Percentiles rank a stretch among this genome's conserved stretches.
Conservation (phyloP, 2,113 vertebrate species). For the Hippocampus mohnikei region DNA sequence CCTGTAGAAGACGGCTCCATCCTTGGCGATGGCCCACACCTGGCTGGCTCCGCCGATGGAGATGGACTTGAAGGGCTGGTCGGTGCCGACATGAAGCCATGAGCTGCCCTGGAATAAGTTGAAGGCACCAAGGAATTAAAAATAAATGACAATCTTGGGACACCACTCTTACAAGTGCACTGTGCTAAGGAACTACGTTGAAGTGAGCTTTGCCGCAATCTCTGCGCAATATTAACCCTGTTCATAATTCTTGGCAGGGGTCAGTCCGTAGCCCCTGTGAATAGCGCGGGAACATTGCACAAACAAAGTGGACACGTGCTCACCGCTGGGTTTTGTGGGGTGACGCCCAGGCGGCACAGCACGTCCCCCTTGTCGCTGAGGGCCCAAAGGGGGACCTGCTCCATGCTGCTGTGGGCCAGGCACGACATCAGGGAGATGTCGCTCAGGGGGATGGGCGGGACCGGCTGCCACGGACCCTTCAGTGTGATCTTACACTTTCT, state of each 20-base stretch:
- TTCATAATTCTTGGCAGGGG: not conserved
- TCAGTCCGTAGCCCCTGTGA: not conserved
- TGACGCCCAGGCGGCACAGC: slow-evolving; percentile 87
- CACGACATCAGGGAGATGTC: slow-evolving; percentile 89
- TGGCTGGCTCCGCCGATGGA: slow-evolving; percentile 87
- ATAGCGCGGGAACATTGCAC: no score
- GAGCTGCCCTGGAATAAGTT: slow-evolving; percentile 79
- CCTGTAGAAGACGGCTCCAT: slow-evolving; percentile 90
- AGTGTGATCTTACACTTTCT: slow-evolving; percentile 91
- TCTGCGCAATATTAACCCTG: not conserved
- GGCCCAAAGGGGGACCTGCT: slow-evolving; percentile 86
- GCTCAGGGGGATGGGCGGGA: slow-evolving; percentile 81
- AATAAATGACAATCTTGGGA: not conserved
- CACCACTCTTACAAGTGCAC: no score
- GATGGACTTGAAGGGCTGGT: slow-evolving; percentile 91
- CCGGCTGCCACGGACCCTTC: slow-evolving; percentile 87
- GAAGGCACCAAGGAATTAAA: not conserved
- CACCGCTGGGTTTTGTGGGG: slow-evolving; percentile 80
- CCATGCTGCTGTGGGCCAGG: slow-evolving; percentile 69
- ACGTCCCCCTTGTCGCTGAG: slow-evolving; percentile 95
- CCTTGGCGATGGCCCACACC: slow-evolving; percentile 93
- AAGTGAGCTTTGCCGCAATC: not conserved
- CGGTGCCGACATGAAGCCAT: slow-evolving; percentile 94
- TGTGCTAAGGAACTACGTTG: not conserved
- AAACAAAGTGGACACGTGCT: slow-evolving; percentile 46